Base-by-base conservation (phyloP, 2,888 invertebrate species). In the Xylocampa areola region DNA sequence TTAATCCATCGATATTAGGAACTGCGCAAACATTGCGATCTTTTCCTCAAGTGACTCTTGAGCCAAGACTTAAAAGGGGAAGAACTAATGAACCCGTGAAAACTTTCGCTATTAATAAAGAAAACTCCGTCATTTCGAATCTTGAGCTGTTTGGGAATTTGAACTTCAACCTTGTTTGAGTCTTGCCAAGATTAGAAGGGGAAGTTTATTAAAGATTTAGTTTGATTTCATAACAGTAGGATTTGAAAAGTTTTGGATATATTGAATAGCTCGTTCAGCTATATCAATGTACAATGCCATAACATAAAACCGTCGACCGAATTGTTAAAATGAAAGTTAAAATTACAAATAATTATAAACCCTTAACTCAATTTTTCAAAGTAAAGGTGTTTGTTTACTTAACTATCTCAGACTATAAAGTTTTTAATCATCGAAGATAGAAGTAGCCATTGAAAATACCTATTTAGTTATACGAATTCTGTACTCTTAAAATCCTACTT, bases 1-100 rank as follows among this genome's bases (percentile, higher is more conserved):
- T 88, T 93, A 91, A 94, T 91, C 92, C 92, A 80, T 68, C 79
- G 85, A 89, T 94, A 93, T 94, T 92, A 90, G 81, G 80, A 78
- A 73, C 78, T 79, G 68, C 58, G 87, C 81, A 89, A 91, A 91
- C 87, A 88, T 85, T 80, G 81, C 65, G 79, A 80, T 80, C 76
- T 79, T 79, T 84, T 84, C 78, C 80, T 83, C 78, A 67, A 80
- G 77, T 76, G 77, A 71, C 72, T 71, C 75, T 77, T 68, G 63
- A 76, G 67, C 74, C 64, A 58, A 58, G n/a, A n/a, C n/a, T n/a
- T n/a, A n/a, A n/a, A 69, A 77, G 80, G 87, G 89, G 86, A 76
- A 63, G 57, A 82, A 80, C 84, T 89, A 91, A 92, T 91, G 89
- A 91, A 86, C 75, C 85, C 81, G 37, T 69, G 80, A 79, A 82